Conservation (phyloP, 2,888 invertebrate species). For the Xylocampa areola region DNA sequence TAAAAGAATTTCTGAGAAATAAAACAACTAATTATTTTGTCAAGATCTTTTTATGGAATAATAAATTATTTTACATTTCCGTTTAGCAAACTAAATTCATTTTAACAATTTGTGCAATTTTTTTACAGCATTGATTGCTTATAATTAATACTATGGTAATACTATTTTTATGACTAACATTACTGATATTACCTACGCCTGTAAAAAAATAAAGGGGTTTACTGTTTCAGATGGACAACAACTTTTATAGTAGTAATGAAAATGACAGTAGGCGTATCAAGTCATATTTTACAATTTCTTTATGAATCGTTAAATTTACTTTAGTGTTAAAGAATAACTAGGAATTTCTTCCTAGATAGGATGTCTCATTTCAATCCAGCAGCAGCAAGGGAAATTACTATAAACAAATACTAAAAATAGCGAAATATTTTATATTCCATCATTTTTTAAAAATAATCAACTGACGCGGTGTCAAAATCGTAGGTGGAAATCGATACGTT, state of each 20-base stretch:
- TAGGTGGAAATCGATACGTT: too few species aligned
- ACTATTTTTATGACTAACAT: conserved; percentile 11
- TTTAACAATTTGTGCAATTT: conserved; percentile 27
- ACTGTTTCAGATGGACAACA: conserved; percentile 25
- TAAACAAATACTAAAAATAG: too few species aligned
- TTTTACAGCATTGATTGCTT: conserved; percentile 13
- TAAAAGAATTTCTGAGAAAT: conserved; percentile 31
- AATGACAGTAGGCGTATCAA: too few species aligned
- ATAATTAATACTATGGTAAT: conserved; percentile 17
- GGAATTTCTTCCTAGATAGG: too few species aligned
- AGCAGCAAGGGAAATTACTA: too few species aligned
- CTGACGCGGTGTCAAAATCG: too few species aligned
- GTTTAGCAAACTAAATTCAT: conserved; percentile 5
- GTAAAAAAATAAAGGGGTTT: conserved; percentile 48
- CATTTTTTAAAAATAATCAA: too few species aligned
- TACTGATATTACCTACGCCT: conserved; percentile 47
- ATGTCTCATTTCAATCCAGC: too few species aligned
- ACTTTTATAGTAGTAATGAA: conserved; percentile 1
- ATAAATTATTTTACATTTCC: conserved; percentile 32
- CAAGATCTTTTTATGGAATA: conserved; percentile 30
- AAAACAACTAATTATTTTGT: conserved; percentile 43
- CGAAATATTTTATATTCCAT: too few species aligned
- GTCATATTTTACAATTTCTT: background rate
- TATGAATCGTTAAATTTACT: too few species aligned
- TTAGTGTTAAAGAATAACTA: too few species aligned